Base-by-base conservation (phyloP, 1,140 invertebrate species). In the Diploscapter pachys region DNA sequence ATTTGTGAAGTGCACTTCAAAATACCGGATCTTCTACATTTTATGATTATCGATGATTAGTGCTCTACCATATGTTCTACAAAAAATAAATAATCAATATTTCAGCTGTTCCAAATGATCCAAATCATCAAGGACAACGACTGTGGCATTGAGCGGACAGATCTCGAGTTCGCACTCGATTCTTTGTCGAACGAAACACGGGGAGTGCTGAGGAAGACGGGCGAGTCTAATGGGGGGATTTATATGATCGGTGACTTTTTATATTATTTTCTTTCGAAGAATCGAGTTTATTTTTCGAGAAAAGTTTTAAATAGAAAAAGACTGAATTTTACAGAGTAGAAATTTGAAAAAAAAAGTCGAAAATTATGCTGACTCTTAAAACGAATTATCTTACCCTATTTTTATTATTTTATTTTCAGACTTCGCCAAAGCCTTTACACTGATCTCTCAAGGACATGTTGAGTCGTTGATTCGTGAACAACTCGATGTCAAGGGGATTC, bases 381-480 rank as follows among this genome's bases (percentile, higher is more conserved):
- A 31, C 31, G 1, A 31, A 0, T 31, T 31, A 31, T 31, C 31
- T 31, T 31, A 31, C 31, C 31, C 31, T 31, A 31, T 31, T 31
- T 31, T 31, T 31, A 31, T 31, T 31, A 31, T 31, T 31, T 13
- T 59, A 8, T 52, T 67, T 73, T 54, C 49, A 74, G 73, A 74
- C n/a, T 66, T 74, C 13, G 50, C 57, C 6, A 55, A 49, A 6
- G 73, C 65, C 3, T 69, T 74, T 8, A 51, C 50, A 3, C 73
- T 56, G 56, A 66, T 65, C n/a, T 74, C 65, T 65, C 73, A 64
- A 51, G 56, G 70, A 54, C 73, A 74, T 50, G 52, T 65, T 50
- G 73, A 74, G 56, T 74, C 63, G 3, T 61, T 74, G 2, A 74
- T 74, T 31, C 31, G 66, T 54, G 73, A 74, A 51, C 73, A 74